These are phyloP conservation scores for Phaenicophaeus curvirostris DNA, from an alignment of 2,797 vertebrate genomes.

Conservation along the genomic window DNA sequence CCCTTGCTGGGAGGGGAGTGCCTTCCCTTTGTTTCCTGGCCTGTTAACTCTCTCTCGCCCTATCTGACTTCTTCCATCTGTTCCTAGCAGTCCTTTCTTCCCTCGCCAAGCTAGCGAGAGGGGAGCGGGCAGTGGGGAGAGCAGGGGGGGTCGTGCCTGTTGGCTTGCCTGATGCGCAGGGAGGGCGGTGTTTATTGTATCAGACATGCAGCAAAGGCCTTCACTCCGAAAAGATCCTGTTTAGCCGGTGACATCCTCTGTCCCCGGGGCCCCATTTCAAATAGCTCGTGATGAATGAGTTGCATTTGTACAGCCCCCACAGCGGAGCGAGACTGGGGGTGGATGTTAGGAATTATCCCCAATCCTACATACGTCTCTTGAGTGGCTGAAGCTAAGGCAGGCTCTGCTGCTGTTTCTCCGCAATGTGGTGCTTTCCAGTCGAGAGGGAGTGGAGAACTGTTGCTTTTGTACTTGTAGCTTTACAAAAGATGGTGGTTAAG, in stretches of 20 bases:
- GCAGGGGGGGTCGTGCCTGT: background rate
- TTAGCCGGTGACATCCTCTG: conserved; percentile 41
- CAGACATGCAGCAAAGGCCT: background rate
- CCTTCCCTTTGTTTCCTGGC: conserved; percentile 69
- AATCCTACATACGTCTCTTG: conserved; percentile 41
- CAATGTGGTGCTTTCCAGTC: background rate
- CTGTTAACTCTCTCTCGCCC: conserved; percentile 71
- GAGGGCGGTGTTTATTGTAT: background rate
- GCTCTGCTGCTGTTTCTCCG: conserved; percentile 25
- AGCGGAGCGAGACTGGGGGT: conserved; percentile 47
- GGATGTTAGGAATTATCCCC: conserved; percentile 62
- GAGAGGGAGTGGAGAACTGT: conserved; percentile 7
- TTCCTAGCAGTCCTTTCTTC: conserved; percentile 47
- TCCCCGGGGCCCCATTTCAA: background rate
- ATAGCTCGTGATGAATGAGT: conserved; percentile 62
- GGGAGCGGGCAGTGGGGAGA: background rate
- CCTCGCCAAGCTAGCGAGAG: background rate
- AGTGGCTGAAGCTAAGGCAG: conserved; percentile 51
- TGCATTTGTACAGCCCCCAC: conserved; percentile 59
- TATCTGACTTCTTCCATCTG: conserved; percentile 68
- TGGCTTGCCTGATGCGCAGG: background rate
- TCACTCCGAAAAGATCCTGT: conserved; percentile 26
- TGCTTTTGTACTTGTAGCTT: conserved; percentile 34
- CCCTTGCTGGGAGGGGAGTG: conserved; percentile 60
- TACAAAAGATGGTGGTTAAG: conserved; percentile 29